Evolutionary conservation across 2,797 vertebrate species (phyloP).

Genomic region (Rhinophrynus dorsalis): DNA sequence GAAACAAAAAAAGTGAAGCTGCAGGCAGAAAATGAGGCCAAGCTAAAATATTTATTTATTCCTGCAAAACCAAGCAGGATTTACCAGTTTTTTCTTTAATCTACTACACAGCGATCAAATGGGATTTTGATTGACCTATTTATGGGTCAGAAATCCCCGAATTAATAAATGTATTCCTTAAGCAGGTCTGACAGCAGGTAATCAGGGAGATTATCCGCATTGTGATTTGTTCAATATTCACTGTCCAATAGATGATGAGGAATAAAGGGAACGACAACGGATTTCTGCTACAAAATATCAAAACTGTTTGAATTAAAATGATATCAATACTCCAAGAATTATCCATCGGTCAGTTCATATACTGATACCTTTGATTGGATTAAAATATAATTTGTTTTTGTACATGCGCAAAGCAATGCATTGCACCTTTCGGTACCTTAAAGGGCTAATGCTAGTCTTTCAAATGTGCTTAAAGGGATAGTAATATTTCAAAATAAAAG

Average conservation of each 20-base stretch:
- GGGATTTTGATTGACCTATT: constrained; percentile 22
- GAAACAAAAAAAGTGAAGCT: no score
- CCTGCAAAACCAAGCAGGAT: not conserved
- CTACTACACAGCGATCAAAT: not conserved
- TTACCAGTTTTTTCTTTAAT: not conserved
- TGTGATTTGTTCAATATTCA: not conserved
- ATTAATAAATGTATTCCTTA: constrained; percentile 39
- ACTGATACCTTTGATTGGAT: no score
- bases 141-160: constrained; percentile 27
- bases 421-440: no score
- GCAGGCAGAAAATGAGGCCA: not conserved
- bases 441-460: no score
- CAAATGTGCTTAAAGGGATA: no score
- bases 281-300: not conserved
- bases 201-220: constrained; percentile 19
- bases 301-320: not conserved
- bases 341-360: no score
- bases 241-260: not conserved
- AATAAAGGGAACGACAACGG: not conserved
- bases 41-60: no score
- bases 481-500: no score
- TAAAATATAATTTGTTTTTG: no score
- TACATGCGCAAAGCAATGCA: no score
- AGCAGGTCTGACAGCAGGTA: constrained; percentile 25
- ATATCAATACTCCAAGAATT: not conserved